Conservation (phyloP, 2,888 invertebrate species). For the Steinernema hermaphroditum region DNA sequence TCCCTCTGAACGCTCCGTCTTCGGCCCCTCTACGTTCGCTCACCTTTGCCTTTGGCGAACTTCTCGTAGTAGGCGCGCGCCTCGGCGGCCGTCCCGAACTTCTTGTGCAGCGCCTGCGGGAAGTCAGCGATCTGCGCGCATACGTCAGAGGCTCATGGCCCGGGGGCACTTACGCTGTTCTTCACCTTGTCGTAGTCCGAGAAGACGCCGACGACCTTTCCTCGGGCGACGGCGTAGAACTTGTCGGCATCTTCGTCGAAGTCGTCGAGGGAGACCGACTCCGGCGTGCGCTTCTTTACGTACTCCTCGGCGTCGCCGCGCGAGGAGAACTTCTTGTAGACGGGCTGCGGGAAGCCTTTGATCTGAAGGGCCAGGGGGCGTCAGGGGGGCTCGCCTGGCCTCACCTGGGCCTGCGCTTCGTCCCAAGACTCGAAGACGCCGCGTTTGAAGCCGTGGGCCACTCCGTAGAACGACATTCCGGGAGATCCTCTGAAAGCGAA, state of each 20-base stretch:
- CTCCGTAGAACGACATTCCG: slow-evolving; percentile 46
- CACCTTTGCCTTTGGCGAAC: slow-evolving; percentile 46
- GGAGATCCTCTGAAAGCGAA: background rate
- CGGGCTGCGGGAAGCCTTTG: slow-evolving; percentile 53
- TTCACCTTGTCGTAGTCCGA: slow-evolving; percentile 49
- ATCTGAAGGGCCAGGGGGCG: slow-evolving; percentile 36
- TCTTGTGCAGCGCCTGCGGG: slow-evolving; percentile 55
- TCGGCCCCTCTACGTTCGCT: background rate
- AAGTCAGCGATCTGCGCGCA: slow-evolving; percentile 54
- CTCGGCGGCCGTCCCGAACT: slow-evolving; percentile 49
- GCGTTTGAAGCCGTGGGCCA: slow-evolving; percentile 50
- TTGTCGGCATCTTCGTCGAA: slow-evolving; percentile 38
- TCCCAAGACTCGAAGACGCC: slow-evolving; percentile 41
- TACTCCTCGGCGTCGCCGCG: slow-evolving; percentile 54
- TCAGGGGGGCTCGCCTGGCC: background rate
- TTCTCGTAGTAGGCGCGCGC: slow-evolving; percentile 50
- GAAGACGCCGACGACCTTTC: slow-evolving; percentile 53
- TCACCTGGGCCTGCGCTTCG: slow-evolving; percentile 37
- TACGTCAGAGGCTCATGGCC: too few relatives aligned
- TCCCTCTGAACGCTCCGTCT: slow-evolving; percentile 32
- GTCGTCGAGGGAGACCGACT: slow-evolving; percentile 37
- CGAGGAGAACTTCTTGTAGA: slow-evolving; percentile 54
- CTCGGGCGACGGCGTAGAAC: slow-evolving; percentile 57
- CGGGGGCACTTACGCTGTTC: slow-evolving; percentile 48
- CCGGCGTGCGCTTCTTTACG: slow-evolving; percentile 43